These are phyloP conservation scores for Achatina immaculata DNA, from an alignment of 1,140 invertebrate species.

Conservation along the genomic window DNA sequence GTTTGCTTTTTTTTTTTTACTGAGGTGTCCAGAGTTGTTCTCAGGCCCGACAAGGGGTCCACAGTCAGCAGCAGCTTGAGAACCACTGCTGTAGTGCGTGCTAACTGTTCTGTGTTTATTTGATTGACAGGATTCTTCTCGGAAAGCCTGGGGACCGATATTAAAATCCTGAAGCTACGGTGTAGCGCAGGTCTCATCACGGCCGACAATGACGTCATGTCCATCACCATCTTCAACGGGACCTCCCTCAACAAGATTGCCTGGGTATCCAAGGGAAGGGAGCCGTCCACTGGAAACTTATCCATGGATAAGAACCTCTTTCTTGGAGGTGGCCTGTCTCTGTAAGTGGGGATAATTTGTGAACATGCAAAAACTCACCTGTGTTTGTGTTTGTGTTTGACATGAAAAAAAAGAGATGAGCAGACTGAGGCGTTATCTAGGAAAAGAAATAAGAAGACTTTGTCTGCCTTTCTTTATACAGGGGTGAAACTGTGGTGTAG, in stretches of 20 bases:
- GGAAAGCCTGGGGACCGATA: neutral
- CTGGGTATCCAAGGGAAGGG: neutral
- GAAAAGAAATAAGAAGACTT: too few species aligned
- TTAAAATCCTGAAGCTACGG: neutral
- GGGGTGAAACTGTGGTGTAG: too few species aligned
- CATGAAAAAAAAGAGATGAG: neutral
- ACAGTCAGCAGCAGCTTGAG: too few species aligned
- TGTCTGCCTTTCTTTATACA: neutral
- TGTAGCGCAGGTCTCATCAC: neutral
- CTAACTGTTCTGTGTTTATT: too few species aligned
- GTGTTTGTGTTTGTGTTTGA: neutral
- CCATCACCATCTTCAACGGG: neutral
- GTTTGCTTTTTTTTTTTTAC: too few species aligned
- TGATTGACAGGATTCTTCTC: neutral
- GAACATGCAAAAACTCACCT: neutral
- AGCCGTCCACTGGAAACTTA: neutral
- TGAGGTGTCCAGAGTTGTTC: too few species aligned
- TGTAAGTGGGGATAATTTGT: neutral
- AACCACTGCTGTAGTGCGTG: too few species aligned
- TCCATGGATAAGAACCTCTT: conserved; percentile 4
- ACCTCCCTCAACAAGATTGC: neutral
- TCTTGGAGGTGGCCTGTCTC: neutral
- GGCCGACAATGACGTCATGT: conserved; percentile 4
- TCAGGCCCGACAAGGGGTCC: too few species aligned
- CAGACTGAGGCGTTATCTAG: neutral